Percentiles rank a stretch among this genome's conserved stretches.
phyloP scores from a whole-genome alignment of 1,140 invertebrate genomes.

The Akabosia matsudoensis region DNA sequence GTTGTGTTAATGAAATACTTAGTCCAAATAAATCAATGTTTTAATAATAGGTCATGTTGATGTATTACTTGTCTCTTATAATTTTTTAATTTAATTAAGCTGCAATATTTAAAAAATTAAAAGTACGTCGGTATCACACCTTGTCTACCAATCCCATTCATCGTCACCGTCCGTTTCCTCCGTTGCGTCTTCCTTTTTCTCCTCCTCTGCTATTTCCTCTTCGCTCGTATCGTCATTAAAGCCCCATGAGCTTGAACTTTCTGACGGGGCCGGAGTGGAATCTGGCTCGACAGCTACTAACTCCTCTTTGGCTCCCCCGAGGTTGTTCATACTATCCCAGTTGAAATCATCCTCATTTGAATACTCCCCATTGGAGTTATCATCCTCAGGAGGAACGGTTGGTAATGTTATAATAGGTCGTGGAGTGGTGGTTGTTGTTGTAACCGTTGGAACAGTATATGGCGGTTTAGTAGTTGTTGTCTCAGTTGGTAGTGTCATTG shows the following conservation, averaged over 20 bases:
- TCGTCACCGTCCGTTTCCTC: neutral
- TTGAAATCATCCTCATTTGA: neutral
- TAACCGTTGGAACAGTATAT: neutral
- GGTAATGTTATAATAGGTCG: neutral
- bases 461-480: neutral
- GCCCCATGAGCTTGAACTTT: neutral
- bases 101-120: too few species aligned
- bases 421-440: neutral
- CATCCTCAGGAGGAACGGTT: constrained; percentile 20
- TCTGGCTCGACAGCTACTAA: too few species aligned
- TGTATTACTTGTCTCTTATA: too few species aligned
- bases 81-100: too few species aligned
- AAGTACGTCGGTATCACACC: neutral
- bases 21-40: too few species aligned
- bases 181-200: neutral
- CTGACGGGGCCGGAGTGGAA: too few species aligned
- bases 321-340: too few species aligned
- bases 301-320: too few species aligned
- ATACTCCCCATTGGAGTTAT: too few species aligned
- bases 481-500: neutral
- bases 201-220: neutral
- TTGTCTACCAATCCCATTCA: neutral
- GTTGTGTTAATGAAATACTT: too few species aligned
- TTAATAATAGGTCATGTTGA: too few species aligned
- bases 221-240: neutral